Percentiles rank a stretch among this genome's conserved stretches.
These are phyloP conservation scores for Premnoplex brunnescens DNA, from an alignment of 2,797 vertebrate genomes.

Conservation along the genomic window DNA sequence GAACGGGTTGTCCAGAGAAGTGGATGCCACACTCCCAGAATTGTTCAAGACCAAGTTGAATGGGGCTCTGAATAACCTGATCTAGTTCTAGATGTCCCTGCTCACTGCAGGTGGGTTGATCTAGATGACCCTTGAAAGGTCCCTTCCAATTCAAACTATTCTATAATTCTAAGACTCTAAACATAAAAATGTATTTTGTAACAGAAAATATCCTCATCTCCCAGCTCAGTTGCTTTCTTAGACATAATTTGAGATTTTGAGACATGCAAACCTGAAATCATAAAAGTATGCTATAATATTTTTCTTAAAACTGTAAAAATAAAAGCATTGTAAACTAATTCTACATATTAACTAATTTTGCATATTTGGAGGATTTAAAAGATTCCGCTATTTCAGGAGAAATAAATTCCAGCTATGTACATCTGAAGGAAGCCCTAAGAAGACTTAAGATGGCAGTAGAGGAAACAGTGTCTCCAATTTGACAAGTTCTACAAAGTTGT, in stretches of 20 bases:
- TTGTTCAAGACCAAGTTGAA: not conserved
- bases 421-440: not conserved
- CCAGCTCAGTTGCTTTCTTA: not conserved
- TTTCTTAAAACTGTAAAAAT: not conserved
- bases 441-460: not conserved
- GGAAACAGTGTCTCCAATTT: not conserved
- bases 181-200: not conserved
- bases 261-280: not conserved
- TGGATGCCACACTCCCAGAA: not conserved
- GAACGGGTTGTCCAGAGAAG: not conserved
- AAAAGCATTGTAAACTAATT: not conserved
- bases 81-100: not conserved
- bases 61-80: not conserved
- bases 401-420: not conserved
- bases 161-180: not conserved
- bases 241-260: not conserved
- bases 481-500: not conserved
- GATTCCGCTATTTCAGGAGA: not conserved
- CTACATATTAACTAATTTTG: not conserved
- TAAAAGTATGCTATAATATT: not conserved
- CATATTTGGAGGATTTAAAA: not conserved
- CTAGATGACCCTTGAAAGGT: not conserved
- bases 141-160: not conserved
- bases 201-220: not conserved
- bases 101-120: not conserved